Conservation (phyloP, 2,797 vertebrate genomes). For the Merluccius polli region DNA sequence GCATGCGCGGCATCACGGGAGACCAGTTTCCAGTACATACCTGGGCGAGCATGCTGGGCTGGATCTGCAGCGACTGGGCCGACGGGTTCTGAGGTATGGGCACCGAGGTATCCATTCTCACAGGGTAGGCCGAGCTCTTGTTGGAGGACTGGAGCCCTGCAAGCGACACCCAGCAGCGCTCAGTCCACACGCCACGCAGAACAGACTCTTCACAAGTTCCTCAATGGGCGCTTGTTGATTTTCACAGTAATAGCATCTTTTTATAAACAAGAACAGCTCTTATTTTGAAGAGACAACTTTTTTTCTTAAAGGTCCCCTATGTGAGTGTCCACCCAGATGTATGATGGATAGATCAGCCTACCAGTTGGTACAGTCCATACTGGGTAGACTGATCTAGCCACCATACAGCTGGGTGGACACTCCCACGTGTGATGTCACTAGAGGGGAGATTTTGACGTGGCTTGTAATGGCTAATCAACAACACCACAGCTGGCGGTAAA, state of each 20-base stretch:
- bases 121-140: slow-evolving; percentile 91
- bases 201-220: too few species aligned
- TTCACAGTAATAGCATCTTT: not conserved
- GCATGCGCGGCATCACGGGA: not conserved
- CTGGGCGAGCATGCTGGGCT: slow-evolving; percentile 95
- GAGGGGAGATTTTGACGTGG: too few species aligned
- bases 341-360: too few species aligned
- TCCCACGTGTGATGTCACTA: too few species aligned
- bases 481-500: too few species aligned
- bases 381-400: too few species aligned
- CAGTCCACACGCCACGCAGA: not conserved
- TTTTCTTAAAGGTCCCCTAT: not conserved
- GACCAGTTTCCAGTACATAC: slow-evolving; percentile 65
- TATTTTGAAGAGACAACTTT: not conserved
- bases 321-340: too few species aligned
- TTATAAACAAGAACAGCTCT: not conserved
- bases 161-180: not conserved
- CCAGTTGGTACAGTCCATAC: too few species aligned
- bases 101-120: slow-evolving; percentile 92
- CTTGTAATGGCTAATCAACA: too few species aligned
- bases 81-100: slow-evolving; percentile 92
- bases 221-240: not conserved
- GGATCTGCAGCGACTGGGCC: slow-evolving; percentile 92
- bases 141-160: slow-evolving; percentile 87
- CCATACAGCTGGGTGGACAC: too few species aligned